phyloP scores from a whole-genome alignment of 2,888 invertebrate species.

The Drosophila limbata region DNA sequence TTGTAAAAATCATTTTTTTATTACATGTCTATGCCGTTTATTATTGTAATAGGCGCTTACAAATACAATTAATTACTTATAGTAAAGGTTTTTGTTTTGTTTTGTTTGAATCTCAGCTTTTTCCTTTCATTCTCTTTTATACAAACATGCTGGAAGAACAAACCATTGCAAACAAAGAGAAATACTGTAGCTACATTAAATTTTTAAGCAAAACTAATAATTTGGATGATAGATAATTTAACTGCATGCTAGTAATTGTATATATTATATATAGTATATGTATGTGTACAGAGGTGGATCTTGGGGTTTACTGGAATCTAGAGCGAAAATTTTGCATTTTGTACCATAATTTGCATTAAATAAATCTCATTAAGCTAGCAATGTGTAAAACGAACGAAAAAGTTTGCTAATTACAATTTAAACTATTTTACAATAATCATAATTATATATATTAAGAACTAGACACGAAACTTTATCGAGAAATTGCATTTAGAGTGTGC shows the following conservation, averaged over 20 bases:
- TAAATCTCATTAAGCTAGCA: conserved; percentile 79
- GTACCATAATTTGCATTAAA: conserved; percentile 77
- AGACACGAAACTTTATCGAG: conserved; percentile 71
- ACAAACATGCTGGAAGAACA: conserved; percentile 71
- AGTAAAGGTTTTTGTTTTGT: conserved; percentile 69
- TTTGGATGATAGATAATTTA: conserved; percentile 23
- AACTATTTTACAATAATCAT: conserved; percentile 74
- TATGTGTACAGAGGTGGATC: conserved; percentile 22
- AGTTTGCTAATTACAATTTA: conserved; percentile 77
- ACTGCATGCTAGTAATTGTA: conserved; percentile 31
- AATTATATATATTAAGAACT: conserved; percentile 71
- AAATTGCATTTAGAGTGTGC: conserved; percentile 71
- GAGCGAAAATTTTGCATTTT: conserved; percentile 61
- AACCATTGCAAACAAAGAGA: conserved; percentile 64
- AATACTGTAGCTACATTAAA: conserved; percentile 63
- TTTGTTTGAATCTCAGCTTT: conserved; percentile 59
- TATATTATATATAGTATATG: conserved; percentile 11
- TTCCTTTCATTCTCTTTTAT: conserved; percentile 29
- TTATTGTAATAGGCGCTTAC: conserved; percentile 69
- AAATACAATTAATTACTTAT: conserved; percentile 71
- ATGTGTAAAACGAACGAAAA: conserved; percentile 68
- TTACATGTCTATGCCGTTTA: conserved; percentile 56
- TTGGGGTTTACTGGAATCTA: conserved; percentile 58
- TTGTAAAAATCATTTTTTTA: not conserved
- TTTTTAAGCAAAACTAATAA: conserved; percentile 38